Evolutionary conservation across 2,888 invertebrate species (phyloP).

Genomic region (Rutpela maculata): DNA sequence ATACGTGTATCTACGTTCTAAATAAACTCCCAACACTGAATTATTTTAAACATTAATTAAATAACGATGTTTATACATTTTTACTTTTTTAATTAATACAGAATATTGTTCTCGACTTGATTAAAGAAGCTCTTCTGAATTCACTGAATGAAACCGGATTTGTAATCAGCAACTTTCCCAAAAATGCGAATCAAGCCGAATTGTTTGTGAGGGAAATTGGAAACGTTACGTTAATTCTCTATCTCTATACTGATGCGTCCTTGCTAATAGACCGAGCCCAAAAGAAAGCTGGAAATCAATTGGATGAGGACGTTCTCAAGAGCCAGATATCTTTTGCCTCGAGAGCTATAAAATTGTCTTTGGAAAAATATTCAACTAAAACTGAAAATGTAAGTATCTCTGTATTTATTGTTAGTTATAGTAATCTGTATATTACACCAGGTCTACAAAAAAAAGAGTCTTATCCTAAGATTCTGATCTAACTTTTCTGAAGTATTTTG

Average conservation of each 20-base stretch:
- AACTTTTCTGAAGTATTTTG: too few relatives aligned
- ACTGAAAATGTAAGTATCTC: constrained; percentile 52
- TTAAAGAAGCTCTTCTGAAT: constrained; percentile 77
- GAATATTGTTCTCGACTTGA: constrained; percentile 77
- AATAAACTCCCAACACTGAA: too few relatives aligned
- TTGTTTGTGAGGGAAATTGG: constrained; percentile 68
- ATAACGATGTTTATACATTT: too few relatives aligned
- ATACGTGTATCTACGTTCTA: too few relatives aligned
- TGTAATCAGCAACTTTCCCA: constrained; percentile 78
- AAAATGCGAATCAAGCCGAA: constrained; percentile 72
- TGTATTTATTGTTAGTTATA: not conserved
- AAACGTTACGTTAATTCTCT: constrained; percentile 66
- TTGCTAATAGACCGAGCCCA: constrained; percentile 58
- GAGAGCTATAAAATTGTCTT: constrained; percentile 61
- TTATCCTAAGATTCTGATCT: too few relatives aligned
- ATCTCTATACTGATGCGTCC: constrained; percentile 63
- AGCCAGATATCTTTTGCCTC: constrained; percentile 58
- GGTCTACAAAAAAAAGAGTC: too few relatives aligned
- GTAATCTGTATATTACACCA: too few relatives aligned
- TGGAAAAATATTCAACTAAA: constrained; percentile 50
- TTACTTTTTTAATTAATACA: constrained; percentile 62
- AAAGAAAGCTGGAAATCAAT: constrained; percentile 42
- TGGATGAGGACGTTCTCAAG: constrained; percentile 53
- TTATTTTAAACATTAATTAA: too few relatives aligned
- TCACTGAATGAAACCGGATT: constrained; percentile 74